Percentiles rank a stretch among this genome's conserved stretches.
Conservation (phyloP, 2,888 invertebrate genomes). For the Pristionchus mayeri region DNA sequence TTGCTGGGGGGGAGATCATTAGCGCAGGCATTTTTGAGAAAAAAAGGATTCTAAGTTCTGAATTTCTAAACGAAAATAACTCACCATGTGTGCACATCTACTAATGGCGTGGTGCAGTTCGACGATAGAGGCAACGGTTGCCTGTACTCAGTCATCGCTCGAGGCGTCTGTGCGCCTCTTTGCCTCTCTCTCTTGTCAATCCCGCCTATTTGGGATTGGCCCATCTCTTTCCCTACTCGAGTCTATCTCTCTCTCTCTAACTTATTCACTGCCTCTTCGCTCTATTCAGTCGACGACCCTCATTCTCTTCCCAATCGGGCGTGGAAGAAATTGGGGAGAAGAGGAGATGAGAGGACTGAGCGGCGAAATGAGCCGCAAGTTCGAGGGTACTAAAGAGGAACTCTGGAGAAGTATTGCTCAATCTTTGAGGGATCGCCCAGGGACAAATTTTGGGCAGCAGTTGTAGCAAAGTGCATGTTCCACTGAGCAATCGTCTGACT, state of each 20-base stretch:
- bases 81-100: slow-evolving; percentile 43
- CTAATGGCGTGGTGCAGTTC: slow-evolving; percentile 7
- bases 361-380: slow-evolving; percentile 24
- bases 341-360: background rate
- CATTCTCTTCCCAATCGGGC: background rate
- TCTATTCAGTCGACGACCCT: slow-evolving; percentile 7
- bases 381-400: slow-evolving; percentile 11
- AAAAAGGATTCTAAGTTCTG: no score
- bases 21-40: background rate
- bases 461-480: background rate
- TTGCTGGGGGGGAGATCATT: background rate
- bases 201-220: slow-evolving; percentile 27
- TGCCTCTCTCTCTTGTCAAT: slow-evolving; percentile 45
- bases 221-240: background rate
- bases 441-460: no score
- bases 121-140: background rate
- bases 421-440: no score
- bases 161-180: background rate
- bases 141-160: background rate
- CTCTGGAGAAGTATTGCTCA: background rate
- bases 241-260: slow-evolving; percentile 18
- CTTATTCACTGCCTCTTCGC: slow-evolving; percentile 47
- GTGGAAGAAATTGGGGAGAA: slow-evolving; percentile 2
- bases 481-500: no score
- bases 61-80: background rate